A percentile compares a stretch with the other conserved stretches of the same genome.
Conservation (phyloP, 2,797 vertebrate genomes). For the Lycodopsis pacificus region DNA sequence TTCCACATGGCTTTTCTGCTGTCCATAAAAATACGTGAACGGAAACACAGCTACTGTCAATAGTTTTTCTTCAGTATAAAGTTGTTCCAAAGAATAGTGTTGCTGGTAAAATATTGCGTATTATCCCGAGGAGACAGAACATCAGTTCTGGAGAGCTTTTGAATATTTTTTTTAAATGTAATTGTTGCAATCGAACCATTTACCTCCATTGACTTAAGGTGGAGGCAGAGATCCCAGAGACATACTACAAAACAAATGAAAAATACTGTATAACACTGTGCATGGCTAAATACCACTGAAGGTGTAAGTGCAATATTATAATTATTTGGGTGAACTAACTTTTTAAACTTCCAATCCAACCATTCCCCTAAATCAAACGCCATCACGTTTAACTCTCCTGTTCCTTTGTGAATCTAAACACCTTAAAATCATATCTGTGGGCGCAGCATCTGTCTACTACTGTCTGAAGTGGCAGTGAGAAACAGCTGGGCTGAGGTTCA, state of each 20-base stretch:
- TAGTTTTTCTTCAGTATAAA: neutral
- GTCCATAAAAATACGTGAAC: neutral
- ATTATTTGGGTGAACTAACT: neutral
- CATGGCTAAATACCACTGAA: neutral
- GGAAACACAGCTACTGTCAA: neutral
- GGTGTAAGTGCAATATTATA: neutral
- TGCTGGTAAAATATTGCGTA: neutral
- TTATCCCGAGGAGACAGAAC: slow-evolving; percentile 20
- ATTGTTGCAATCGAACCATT: neutral
- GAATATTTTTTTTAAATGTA: neutral
- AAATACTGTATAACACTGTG: neutral
- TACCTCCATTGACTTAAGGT: neutral
- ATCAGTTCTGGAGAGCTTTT: slow-evolving; percentile 30
- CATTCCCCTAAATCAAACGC: neutral
- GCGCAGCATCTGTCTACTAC: slow-evolving; percentile 38
- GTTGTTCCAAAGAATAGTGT: too few relatives aligned
- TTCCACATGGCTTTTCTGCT: neutral
- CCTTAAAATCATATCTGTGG: neutral
- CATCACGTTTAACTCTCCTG: neutral
- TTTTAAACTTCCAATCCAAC: neutral
- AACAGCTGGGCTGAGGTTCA: slow-evolving; percentile 73
- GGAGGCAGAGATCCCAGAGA: neutral
- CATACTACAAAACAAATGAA: neutral
- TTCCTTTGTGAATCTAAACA: neutral
- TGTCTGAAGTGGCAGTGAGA: slow-evolving; percentile 66